Evolutionary conservation across 1,140 invertebrate genomes (phyloP), one percentile per base, ranked within the genome.

Genomic region (Drosophila pectinifera): DNA sequence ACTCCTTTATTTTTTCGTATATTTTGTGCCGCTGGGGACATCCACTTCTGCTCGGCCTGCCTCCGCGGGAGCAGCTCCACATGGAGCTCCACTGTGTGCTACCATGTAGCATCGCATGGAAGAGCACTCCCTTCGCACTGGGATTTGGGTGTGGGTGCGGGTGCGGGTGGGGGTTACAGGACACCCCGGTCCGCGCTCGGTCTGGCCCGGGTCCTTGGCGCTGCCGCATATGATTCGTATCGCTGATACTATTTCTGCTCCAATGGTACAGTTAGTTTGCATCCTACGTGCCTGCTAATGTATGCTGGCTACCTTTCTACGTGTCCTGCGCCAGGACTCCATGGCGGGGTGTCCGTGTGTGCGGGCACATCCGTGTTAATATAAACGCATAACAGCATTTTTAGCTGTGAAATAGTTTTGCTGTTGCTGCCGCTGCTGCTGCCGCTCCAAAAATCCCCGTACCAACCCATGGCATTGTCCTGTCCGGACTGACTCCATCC

Each of bases 221-320:
- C 45, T 88, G 84, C 67, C 68, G 77, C 84, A 88, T 88, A 88
- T 89, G 84, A 88, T 88, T 88, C 84, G 84, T 88, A 88, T 88
- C 84, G 76, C 64, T 76, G 83, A 82, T 79, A 75, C 73, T 36
- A 83, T 89, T 86, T 86, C 75, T 86, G 79, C 70, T 89, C 79
- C 65, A 86, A 83, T 83, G 79, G 84, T 55, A 70, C 78, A 67
- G 79, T 86, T 88, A 88, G 76, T 88, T 86, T 86, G 82, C 82
- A 76, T 82, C 74, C 83, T 86, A 86, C 83, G 83, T 86, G 83
- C 79, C 81, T 79, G 82, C 86, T 86, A 85, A 88, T 82, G 73
- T 64, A 86, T 77, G 67, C 75, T 57, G 62, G 58, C 56, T 80
- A 61, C 55, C 68, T 48, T 59, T 39, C 49, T 82, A 42, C 64